Base-by-base conservation (phyloP, 2,797 vertebrate genomes). In the Pipistrellus kuhlii region DNA sequence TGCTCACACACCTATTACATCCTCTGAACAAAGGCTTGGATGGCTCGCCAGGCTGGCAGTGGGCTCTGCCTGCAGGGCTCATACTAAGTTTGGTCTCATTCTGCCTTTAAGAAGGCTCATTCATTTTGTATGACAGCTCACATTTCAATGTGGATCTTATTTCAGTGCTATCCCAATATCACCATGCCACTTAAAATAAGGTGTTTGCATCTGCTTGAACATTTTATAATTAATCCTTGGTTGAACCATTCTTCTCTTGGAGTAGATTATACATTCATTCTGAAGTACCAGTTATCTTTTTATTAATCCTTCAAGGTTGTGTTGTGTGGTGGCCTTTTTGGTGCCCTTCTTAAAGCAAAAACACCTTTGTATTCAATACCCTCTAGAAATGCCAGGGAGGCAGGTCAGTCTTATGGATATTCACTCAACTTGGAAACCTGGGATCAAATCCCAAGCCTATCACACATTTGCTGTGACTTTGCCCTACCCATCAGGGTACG, bases 381-480 rank as follows among this genome's bases (percentile, higher is more conserved):
- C n/a, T 18, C 12, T 25, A 86, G 64, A 90, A 89, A 81, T 57
- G 32, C 35, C 35, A 23, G 2, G 14, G 44, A 85, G 23, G 13
- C 17, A 71, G 20, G 18, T 48, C 77, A 85, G 44, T 46, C n/a
- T 35, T 55, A 14, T 78, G 35, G 66, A 81, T 46, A 83, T 62
- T 76, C 69, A 83, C 75, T n/a, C n/a, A 15, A 12, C 14, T 62
- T 82, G 66, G 48, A 90, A 83, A 82, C 46, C 6, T 62, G 46
- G 27, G 9, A 71, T 94, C 66, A 85, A 73, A 78, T 75, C 38
- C 71, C 23, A 87, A 85, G 51, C 80, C 55, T 88, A 30, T 38
- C 21, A 32, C 46, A 15, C 10, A 10, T 20, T 89, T 77, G 76
- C 81, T 2, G n/a, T 48, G 57, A 82, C 86, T 41, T 77, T 51